Conservation (phyloP, 2,113 vertebrate genomes). For the Megaceryle maxima region DNA sequence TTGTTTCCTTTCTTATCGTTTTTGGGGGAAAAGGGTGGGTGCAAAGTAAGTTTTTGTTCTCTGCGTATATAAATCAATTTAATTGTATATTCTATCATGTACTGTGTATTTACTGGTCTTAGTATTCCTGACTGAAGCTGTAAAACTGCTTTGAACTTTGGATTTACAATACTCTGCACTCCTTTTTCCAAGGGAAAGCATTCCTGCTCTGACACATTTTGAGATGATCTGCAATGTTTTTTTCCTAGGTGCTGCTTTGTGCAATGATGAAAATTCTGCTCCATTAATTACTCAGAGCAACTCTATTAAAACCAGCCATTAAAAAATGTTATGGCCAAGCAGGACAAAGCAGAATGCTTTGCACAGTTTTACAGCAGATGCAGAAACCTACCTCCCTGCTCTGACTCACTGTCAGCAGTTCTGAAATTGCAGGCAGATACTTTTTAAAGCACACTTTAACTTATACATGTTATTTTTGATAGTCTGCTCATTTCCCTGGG, state of each 20-base stretch:
- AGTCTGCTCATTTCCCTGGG: neutral
- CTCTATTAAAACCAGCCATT: neutral
- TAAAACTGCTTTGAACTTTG: neutral
- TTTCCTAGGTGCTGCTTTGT: neutral
- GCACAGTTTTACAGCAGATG: neutral
- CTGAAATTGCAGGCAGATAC: neutral
- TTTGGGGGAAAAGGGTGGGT: neutral
- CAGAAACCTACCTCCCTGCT: neutral
- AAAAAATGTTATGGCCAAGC: neutral
- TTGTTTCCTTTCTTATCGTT: neutral
- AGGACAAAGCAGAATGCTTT: neutral
- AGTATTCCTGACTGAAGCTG: neutral
- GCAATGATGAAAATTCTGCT: neutral
- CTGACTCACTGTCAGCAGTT: neutral
- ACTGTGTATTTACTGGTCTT: neutral
- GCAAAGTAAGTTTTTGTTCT: neutral
- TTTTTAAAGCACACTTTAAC: neutral
- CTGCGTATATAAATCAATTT: neutral
- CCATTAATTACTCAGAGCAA: neutral
- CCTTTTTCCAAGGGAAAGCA: neutral
- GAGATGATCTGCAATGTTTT: neutral
- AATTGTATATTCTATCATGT: neutral
- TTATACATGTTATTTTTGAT: neutral
- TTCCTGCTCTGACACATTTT: neutral
- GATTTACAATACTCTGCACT: rapidly evolving